Base-by-base conservation (phyloP, 2,888 invertebrate genomes). In the Drosophila merina region DNA sequence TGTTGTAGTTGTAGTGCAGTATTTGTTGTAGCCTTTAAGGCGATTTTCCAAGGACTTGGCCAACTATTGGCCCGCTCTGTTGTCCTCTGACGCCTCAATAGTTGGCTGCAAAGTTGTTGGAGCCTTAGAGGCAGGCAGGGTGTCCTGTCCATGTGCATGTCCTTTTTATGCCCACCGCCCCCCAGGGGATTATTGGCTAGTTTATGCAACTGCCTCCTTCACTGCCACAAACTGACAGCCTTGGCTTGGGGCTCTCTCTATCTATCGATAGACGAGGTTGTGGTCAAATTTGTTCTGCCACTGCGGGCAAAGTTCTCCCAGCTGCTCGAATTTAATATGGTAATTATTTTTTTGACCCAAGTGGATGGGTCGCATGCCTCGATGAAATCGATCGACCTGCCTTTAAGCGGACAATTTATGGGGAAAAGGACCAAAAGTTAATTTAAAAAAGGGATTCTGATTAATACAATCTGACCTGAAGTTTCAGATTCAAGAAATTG, bases 151-250 rank as follows among this genome's bases (percentile, higher is more conserved):
- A 10, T 44, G 10, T 28, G 42, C 25, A 25, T 33, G 20, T 50
- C 10, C 49, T 66, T 57, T 56, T 62, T 49, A 10, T 56, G 49
- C 72, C 72, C 48, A 57, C 58, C 14, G n/a, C 62, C 48, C 64
- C 57, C 62, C 62, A 33, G 74, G 70, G 73, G 86, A 82, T 86
- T 82, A 82, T 82, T 82, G 86, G 84, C 82, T 71, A 63, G 75
- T 74, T 86, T 82, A 86, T 77, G 80, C 75, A 71, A 69, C 59
- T 40, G 62, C 57, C 72, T 44, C 36, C 12, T 25, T 12, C 20
- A 20, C 56, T 56, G 36, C 50, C 12, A 44, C 56, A 47, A 28
- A 51, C 50, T 57, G 68, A 42, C 58, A 51, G 63, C 42, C 42
- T 57, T 66, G 63, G 54, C 77, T 31, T 57, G 51, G 69, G 80